phyloP scores from a whole-genome alignment of 92 coral and sea anemone genomes.

The Metridium senile region DNA sequence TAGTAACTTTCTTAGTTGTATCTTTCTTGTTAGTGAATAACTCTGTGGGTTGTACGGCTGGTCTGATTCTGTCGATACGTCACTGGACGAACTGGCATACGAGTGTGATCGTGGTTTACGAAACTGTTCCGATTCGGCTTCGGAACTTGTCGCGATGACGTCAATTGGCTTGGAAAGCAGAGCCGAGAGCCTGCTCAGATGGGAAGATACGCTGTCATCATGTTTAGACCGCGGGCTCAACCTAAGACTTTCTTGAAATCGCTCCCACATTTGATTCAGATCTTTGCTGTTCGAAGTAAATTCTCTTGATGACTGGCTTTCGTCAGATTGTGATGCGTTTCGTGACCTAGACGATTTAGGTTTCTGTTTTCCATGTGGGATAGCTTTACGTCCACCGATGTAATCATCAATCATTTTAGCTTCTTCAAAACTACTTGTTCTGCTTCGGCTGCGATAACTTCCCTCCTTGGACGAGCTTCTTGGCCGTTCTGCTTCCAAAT shows the following conservation, averaged over 20 bases:
- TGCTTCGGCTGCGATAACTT: conserved; percentile 15
- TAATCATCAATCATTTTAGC: conserved; percentile 39
- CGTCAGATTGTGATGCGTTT: conserved; percentile 19
- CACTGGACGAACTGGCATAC: conserved; percentile 56
- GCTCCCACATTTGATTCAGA: conserved; percentile 73
- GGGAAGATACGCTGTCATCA: conserved; percentile 56
- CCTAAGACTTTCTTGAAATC: conserved; percentile 64
- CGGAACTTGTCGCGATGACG: conserved; percentile 33
- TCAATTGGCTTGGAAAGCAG: conserved; percentile 67
- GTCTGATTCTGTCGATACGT: conserved; percentile 55
- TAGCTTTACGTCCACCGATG: conserved; percentile 38
- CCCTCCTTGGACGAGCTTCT: conserved; percentile 20
- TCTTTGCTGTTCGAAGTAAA: conserved; percentile 38
- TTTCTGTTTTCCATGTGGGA: conserved; percentile 28
- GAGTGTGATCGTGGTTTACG: conserved; percentile 38
- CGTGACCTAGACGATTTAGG: conserved; percentile 22
- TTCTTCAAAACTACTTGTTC: conserved; percentile 33
- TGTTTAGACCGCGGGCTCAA: conserved; percentile 42
- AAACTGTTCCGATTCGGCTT: conserved; percentile 22
- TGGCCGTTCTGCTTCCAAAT: conserved; percentile 22
- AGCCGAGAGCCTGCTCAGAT: conserved; percentile 65
- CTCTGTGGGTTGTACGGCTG: conserved; percentile 54
- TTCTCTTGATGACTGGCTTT: conserved; percentile 35
- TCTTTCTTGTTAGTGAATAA: conserved; percentile 61
- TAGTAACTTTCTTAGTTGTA: conserved; percentile 63